phyloP scores from a whole-genome alignment of 1,140 invertebrate genomes.

The Neodiprion lecontei region DNA sequence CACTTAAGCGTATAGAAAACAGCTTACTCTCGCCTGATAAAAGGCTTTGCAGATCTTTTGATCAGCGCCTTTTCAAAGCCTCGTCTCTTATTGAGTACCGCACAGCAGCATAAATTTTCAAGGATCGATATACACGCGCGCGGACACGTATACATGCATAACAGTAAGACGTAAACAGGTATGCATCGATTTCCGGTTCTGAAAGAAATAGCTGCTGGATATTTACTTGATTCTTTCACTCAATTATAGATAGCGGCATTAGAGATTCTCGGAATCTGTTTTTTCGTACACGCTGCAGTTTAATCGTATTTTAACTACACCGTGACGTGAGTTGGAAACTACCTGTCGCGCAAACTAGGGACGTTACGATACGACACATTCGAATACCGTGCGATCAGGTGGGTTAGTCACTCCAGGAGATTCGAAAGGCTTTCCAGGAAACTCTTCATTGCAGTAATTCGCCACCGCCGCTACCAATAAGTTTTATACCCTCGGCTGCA shows the following conservation, averaged over 20 bases:
- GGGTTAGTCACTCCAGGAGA: not conserved
- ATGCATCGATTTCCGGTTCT: too few species aligned
- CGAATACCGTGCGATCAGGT: not conserved
- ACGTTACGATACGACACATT: not conserved
- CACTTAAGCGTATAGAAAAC: too few species aligned
- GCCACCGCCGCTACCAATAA: not conserved
- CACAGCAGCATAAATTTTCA: too few species aligned
- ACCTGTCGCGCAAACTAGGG: not conserved
- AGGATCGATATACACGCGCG: too few species aligned
- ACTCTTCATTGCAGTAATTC: not conserved
- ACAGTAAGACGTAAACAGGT: too few species aligned
- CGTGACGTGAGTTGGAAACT: too few species aligned
- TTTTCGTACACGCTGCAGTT: not conserved
- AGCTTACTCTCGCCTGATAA: too few species aligned
- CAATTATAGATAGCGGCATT: not conserved
- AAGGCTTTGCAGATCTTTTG: too few species aligned
- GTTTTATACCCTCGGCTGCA: not conserved
- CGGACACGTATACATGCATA: too few species aligned
- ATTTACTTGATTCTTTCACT: not conserved
- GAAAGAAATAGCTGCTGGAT: not conserved
- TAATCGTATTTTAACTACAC: not conserved
- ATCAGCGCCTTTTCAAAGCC: too few species aligned
- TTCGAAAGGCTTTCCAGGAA: not conserved
- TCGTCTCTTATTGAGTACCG: too few species aligned
- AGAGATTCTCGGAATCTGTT: conserved; percentile 5